Conservation (phyloP, 2,888 invertebrate genomes). For the Xestia c-nigrum region DNA sequence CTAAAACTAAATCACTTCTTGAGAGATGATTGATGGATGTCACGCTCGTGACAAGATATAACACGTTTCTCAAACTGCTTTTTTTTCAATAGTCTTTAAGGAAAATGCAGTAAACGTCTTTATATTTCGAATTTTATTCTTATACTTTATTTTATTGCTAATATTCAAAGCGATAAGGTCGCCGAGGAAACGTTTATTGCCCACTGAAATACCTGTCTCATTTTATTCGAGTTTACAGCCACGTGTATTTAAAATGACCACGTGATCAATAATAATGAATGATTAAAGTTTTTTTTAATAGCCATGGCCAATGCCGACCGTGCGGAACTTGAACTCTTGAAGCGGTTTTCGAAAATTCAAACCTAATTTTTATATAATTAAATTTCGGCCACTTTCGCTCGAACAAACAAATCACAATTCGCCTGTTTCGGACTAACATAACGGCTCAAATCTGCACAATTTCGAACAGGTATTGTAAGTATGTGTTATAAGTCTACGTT, state of each 20-base stretch:
- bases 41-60: conserved; percentile 23
- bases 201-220: conserved; percentile 33
- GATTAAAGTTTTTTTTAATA: conserved; percentile 28
- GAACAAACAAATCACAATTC: conserved; percentile 17
- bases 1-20: conserved; percentile 8
- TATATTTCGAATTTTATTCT: conserved; percentile 2
- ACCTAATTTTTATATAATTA: conserved; percentile 34
- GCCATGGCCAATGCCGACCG: not conserved
- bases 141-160: conserved; percentile 10
- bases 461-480: conserved; percentile 38
- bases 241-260: conserved; percentile 29
- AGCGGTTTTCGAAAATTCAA: conserved; percentile 29
- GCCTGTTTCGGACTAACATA: not conserved
- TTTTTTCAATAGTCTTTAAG: conserved; percentile 3
- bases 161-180: conserved; percentile 29
- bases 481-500: conserved; percentile 17
- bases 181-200: conserved; percentile 14
- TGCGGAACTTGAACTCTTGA: conserved; percentile 19
- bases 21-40: conserved; percentile 5
- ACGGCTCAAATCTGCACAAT: conserved; percentile 21
- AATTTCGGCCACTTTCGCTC: conserved; percentile 41
- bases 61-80: conserved; percentile 10
- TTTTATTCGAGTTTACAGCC: conserved; percentile 27
- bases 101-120: not conserved
- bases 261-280: conserved; percentile 26